Evolutionary conservation across 2,113 vertebrate species (phyloP).

Genomic region (Toxostoma redivivum): DNA sequence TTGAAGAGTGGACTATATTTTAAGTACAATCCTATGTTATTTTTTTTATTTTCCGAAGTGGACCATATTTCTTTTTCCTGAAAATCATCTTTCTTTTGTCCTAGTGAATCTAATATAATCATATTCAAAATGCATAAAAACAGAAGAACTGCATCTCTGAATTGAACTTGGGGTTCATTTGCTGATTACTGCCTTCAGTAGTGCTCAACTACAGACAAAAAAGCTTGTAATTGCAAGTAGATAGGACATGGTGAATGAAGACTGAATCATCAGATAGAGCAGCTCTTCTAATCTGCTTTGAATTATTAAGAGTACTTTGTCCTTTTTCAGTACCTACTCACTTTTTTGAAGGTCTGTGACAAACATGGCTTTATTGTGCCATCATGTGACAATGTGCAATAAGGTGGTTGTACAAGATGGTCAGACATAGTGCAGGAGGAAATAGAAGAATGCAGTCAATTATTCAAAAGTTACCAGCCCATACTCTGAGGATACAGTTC

Average conservation of each 20-base stretch:
- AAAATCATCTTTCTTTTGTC: background rate
- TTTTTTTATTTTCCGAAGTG: background rate
- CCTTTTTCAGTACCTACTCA: background rate
- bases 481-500: background rate
- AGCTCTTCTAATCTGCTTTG: background rate
- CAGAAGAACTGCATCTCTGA: background rate
- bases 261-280: background rate
- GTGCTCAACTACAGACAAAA: background rate
- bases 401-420: background rate
- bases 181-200: background rate
- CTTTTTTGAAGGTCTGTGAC: background rate
- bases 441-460: background rate
- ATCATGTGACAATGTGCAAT: background rate
- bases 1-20: background rate
- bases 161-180: background rate
- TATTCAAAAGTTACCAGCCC: background rate
- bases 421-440: background rate
- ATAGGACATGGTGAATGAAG: background rate
- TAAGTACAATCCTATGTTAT: background rate
- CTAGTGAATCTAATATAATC: background rate
- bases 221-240: background rate
- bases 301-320: background rate
- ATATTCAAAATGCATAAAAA: background rate
- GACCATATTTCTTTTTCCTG: background rate
- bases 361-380: background rate